Evolutionary conservation across 1,140 invertebrate genomes (phyloP), one percentile per base, ranked within the genome.

Genomic region (Copidosoma floridanum): DNA sequence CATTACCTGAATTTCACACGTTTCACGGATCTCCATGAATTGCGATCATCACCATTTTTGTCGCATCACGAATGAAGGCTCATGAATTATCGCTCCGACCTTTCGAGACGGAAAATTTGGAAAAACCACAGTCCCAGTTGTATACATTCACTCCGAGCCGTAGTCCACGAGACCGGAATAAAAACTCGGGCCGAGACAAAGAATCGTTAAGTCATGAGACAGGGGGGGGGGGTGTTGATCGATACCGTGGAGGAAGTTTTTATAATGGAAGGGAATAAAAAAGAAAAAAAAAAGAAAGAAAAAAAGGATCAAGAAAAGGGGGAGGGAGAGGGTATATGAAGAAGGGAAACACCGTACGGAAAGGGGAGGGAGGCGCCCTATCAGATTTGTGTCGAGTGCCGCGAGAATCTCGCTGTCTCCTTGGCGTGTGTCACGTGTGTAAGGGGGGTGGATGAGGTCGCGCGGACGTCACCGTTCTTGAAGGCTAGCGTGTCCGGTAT

Each of bases 401-500:
- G 6, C 47, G 71, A 73, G 71, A 72, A 75, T 73, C 71, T 72
- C 59, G 61, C 57, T 63, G 64, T 65, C 58, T 41, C 59, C 57
- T 59, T 74, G 66, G 69, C 71, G 72, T 72, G 70, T 51, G 37
- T 51, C 27, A 38, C 16, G 47, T 8, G 6, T 12, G 29, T 12
- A n/a, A n/a, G 29, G 12, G 56, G 47, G 47, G 47, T 26, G 32
- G 46, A 26, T 7, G 16, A n/a, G 14, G 14, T 5, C 2, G 27
- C 50, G 63, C 68, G 71, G 71, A 74, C 72, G 76, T 78, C 76
- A 72, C 70, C 69, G 57, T 64, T 38, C 60, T 40, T 67, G 61
- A 62, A 64, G 68, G 68, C 65, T 80, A 71, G 78, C 78, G 78
- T 80, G 78, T 78, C 74, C 74, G 73, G 76, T 79, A 80, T 79